Evolutionary conservation across 2,888 invertebrate genomes (phyloP), one percentile per base, ranked within the genome.

Genomic region (Drosophila setosimentum): DNA sequence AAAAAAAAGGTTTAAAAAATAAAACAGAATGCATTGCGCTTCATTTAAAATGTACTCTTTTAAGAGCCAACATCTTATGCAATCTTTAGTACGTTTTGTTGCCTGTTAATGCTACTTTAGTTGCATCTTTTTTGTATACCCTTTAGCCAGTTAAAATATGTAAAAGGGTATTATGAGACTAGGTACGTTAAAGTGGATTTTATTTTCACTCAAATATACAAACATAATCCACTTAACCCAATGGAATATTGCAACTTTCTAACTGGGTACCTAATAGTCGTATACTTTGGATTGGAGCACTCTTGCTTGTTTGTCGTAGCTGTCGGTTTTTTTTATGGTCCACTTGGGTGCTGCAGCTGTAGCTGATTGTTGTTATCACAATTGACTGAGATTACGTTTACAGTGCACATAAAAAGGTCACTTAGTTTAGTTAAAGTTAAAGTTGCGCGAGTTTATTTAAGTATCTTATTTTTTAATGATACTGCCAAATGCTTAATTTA

Each of bases 281-380:
- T 30, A n/a, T 32, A 54, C 21, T 11, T 16, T 21, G 2, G 13
- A 13, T n/a, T n/a, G 13, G 13, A 8, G 54, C 37, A 55, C n/a
- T 37, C 21, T 30, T 21, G 21, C 42, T 45, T 21, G 58, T 48
- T 55, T 51, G 40, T 37, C 29, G 59, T 45, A 48, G 24, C 66
- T 53, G 73, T 66, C 63, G 45, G 51, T 49, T 27, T 54, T 68
- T 68, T 82, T 82, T 82, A 82, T 82, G 79, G 85, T 72, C 85
- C 82, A 84, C 77, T 82, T 67, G 73, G 64, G 51, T 37, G 61
- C 57, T 58, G 68, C 60, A 55, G 73, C 82, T 71, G 76, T 45
- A 76, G 76, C 80, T 79, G 85, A 85, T 82, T 82, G 82, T 85
- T 85, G 82, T 82, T 82, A 82, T 82, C 85, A 85, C 82, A 85